Base-by-base conservation (phyloP, 2,797 vertebrate species). In the Champsocephalus esox region DNA sequence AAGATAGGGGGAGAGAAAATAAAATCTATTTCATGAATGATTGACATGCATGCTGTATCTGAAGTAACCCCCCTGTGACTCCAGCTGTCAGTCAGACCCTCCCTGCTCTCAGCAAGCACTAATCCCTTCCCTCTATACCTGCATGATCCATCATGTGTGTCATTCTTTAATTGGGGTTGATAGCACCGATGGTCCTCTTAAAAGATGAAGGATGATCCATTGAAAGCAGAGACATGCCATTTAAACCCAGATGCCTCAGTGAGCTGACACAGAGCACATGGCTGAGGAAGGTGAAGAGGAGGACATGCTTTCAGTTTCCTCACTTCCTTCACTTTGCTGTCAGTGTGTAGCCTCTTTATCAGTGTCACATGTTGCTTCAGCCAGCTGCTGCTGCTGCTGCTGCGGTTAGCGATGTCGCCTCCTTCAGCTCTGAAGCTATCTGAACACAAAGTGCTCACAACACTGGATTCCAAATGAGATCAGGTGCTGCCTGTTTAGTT, bases 351-450 rank as follows among this genome's bases (percentile, higher is more conserved):
- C 48, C 38, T 62, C 49, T 68, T 45, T 12, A 49, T 59, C 34
- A 48, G 58, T 70, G 75, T 75, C 45, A n/a, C 44, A 50, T 2
- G 54, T 85, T 83, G 50, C 81, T 28, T 83, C 83, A 85, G 50
- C 48, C 58, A 71, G 61, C 51, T 59, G 69, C 11, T 64, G 11
- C 19, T 54, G n/a, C n/a, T 64, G 11, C 19, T 54, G 50, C 8
- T 3, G 0, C 28, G 5, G 28, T 28, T 28, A 28, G 16, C 59
- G n/a, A 75, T 43, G 43, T 9, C 12, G 11, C 16, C 32, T 64
- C 57, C 21, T 9, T 63, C 49, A 68, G 17, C 58, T 59, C 38
- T 28, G 55, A 59, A 56, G 19, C 32, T 9, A 12, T 55, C 48
- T 19, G 54, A 70, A 65, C 21, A 3, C 14, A 10, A 32, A 56